Percentiles rank a stretch among this genome's conserved stretches.
Evolutionary conservation across 2,113 vertebrate genomes (phyloP).

Genomic region (Desmodus rotundus): DNA sequence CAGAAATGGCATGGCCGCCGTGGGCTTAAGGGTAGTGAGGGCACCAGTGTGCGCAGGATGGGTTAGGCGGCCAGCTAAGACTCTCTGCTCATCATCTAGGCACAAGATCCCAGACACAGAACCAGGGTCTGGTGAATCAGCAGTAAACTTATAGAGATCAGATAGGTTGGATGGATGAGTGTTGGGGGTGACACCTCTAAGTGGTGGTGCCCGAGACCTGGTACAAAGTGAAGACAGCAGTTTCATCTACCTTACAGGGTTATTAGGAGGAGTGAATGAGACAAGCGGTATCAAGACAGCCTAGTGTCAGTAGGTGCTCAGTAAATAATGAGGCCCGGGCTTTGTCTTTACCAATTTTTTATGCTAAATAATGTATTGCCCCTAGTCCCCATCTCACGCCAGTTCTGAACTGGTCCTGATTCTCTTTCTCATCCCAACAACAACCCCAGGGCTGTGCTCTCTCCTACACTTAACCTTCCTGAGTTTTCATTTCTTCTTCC

Average conservation of each 20-base stretch:
- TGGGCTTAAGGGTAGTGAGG: background rate
- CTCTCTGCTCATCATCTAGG: background rate
- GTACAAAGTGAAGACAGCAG: background rate
- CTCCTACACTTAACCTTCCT: background rate
- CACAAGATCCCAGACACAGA: background rate
- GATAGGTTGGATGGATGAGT: background rate
- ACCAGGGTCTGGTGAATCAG: background rate
- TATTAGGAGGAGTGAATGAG: background rate
- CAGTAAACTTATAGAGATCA: background rate
- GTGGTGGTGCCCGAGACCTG: background rate
- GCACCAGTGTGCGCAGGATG: background rate
- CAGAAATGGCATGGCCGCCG: background rate
- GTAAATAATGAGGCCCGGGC: background rate
- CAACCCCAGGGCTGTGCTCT: background rate
- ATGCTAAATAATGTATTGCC: background rate
- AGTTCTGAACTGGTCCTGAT: background rate
- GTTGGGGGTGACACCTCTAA: background rate
- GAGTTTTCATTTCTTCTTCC: background rate
- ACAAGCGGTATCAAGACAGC: background rate
- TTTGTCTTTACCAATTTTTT: background rate
- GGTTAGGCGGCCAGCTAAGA: background rate
- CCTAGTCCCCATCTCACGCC: background rate
- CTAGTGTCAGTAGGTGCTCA: background rate
- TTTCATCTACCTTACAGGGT: background rate
- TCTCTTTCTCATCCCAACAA: background rate